phyloP scores from a whole-genome alignment of 2,888 invertebrate genomes.

The Andrena haemorrhoa region DNA sequence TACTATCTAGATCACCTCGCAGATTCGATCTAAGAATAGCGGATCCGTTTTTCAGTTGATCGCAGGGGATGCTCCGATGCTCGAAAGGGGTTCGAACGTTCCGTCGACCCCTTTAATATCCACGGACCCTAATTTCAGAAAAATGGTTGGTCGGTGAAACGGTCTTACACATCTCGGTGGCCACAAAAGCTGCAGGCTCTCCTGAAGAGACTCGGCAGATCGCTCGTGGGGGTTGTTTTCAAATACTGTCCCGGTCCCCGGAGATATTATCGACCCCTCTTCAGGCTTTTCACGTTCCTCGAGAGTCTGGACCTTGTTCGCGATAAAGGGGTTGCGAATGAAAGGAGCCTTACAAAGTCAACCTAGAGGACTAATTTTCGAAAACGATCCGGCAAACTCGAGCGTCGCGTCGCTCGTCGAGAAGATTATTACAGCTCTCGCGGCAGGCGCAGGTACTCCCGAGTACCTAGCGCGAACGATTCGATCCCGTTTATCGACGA shows the following conservation, averaged over 20 bases:
- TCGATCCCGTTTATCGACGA: background rate
- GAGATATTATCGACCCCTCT: constrained; percentile 63
- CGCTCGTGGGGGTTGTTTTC: constrained; percentile 66
- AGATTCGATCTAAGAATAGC: constrained; percentile 18
- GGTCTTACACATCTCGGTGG: constrained; percentile 32
- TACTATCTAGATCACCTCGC: constrained; percentile 18
- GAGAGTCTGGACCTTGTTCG: constrained; percentile 46
- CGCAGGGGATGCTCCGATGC: constrained; percentile 8
- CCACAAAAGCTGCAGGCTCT: constrained; percentile 45
- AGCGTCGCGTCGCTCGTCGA: background rate
- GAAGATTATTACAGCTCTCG: constrained; percentile 8
- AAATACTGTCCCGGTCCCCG: constrained; percentile 56
- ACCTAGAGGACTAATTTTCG: constrained; percentile 54
- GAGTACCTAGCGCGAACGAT: background rate
- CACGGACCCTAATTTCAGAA: constrained; percentile 71
- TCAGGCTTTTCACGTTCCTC: constrained; percentile 61
- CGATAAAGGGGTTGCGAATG: constrained; percentile 53
- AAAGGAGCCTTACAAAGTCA: constrained; percentile 48
- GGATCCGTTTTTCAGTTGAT: constrained; percentile 32
- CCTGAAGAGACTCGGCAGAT: constrained; percentile 48
- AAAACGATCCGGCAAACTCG: constrained; percentile 39
- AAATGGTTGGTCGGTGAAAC: constrained; percentile 63
- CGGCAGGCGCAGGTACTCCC: background rate
- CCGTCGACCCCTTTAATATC: constrained; percentile 32
- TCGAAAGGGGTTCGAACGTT: constrained; percentile 35